Conservation (phyloP, 2,888 invertebrate species). For the Adelognathus sp. region DNA sequence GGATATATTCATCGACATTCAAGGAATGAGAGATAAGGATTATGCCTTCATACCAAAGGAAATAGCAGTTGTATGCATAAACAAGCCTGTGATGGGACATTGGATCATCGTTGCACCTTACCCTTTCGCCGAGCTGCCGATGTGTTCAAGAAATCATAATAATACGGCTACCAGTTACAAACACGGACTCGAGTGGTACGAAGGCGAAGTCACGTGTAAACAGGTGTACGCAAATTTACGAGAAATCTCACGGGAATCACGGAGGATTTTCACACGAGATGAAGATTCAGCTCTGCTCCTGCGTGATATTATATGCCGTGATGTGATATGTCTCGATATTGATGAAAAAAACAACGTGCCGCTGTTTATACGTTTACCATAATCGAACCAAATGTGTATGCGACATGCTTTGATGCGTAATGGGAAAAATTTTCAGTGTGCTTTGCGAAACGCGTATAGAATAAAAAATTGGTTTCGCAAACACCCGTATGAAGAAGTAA, state of each 20-base stretch:
- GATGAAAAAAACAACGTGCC: background rate
- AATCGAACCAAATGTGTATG: background rate
- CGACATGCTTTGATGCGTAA: background rate
- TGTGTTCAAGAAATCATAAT: too few relatives aligned
- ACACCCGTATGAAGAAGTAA: background rate
- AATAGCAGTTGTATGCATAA: too few relatives aligned
- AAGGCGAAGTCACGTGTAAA: background rate
- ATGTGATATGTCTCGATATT: background rate
- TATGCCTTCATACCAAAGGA: too few relatives aligned
- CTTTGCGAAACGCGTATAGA: background rate
- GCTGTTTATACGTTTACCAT: too few relatives aligned
- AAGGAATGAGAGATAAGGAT: too few relatives aligned
- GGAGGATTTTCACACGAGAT: background rate
- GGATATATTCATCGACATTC: too few relatives aligned
- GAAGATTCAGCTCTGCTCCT: background rate
- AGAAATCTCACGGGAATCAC: background rate
- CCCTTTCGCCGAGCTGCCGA: too few relatives aligned
- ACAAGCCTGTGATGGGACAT: too few relatives aligned
- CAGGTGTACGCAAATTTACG: background rate
- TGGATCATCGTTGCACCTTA: too few relatives aligned
- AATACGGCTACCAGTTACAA: background rate
- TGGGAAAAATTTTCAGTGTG: background rate
- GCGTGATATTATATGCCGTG: background rate
- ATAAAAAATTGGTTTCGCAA: conserved; percentile 2
- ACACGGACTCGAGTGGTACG: background rate